These are phyloP conservation scores for Caenorhabditis sulstoni DNA, from an alignment of 2,888 invertebrate genomes.

Conservation along the genomic window DNA sequence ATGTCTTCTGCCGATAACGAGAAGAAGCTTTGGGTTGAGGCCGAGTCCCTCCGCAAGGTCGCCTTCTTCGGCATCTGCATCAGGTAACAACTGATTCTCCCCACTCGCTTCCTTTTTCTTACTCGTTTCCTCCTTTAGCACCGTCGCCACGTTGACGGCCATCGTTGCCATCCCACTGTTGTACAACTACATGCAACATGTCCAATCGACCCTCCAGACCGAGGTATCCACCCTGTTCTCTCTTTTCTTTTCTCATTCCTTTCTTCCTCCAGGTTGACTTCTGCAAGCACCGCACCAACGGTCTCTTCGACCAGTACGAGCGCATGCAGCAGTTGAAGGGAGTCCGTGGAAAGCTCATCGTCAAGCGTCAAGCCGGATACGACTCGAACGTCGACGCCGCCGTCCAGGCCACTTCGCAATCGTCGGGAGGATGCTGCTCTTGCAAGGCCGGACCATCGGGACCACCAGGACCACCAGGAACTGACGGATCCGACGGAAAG, in stretches of 20 bases:
- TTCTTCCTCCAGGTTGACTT: constrained; percentile 70
- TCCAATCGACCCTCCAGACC: constrained; percentile 77
- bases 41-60: constrained; percentile 71
- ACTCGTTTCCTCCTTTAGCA: constrained; percentile 62
- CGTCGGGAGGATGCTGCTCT: constrained; percentile 71
- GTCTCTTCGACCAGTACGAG: constrained; percentile 74
- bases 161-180: constrained; percentile 79
- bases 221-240: constrained; percentile 62
- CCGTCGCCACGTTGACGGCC: constrained; percentile 78
- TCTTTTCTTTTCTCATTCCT: not conserved
- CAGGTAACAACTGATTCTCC: constrained; percentile 57
- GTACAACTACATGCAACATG: constrained; percentile 80
- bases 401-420: constrained; percentile 49
- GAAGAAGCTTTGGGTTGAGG: constrained; percentile 72
- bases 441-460: constrained; percentile 72
- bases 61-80: constrained; percentile 76
- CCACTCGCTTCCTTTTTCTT: not conserved
- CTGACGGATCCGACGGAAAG: constrained; percentile 69
- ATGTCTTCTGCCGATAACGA: constrained; percentile 66
- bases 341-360: constrained; percentile 70
- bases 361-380: constrained; percentile 73
- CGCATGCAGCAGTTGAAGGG: constrained; percentile 72
- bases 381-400: constrained; percentile 64
- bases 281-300: constrained; percentile 75
- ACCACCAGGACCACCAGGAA: constrained; percentile 73